phyloP scores from a whole-genome alignment of 2,888 invertebrate genomes.

The Notodonta ziczac region DNA sequence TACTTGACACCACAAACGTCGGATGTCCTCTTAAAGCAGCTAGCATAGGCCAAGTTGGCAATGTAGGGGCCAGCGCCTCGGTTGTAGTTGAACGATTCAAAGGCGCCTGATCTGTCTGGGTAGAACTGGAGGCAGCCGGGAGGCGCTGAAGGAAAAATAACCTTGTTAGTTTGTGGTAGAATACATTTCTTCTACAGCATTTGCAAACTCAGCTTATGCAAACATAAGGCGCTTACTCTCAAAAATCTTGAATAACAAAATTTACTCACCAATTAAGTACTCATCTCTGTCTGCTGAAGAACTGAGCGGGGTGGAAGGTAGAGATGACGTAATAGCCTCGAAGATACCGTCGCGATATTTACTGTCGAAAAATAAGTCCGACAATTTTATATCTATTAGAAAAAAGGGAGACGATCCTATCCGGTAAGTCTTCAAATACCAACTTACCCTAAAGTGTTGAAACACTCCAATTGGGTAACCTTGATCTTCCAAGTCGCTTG shows the following conservation, averaged over 20 bases:
- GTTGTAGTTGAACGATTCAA: conserved; percentile 87
- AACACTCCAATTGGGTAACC: conserved; percentile 86
- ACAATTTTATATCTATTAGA: no score
- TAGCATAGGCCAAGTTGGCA: conserved; percentile 84
- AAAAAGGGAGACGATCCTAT: no score
- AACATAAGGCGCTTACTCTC: no score
- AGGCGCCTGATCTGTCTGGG: conserved; percentile 81
- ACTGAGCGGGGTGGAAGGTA: conserved; percentile 65
- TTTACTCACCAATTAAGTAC: conserved; percentile 69
- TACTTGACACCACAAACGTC: conserved; percentile 81
- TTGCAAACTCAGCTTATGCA: no score
- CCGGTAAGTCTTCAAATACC: not conserved
- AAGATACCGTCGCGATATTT: conserved; percentile 77
- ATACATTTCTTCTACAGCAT: no score
- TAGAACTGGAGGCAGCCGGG: conserved; percentile 88
- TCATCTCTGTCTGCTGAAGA: conserved; percentile 75
- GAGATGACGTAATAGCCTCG: conserved; percentile 68
- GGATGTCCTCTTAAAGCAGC: conserved; percentile 85
- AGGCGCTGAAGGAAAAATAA: conserved; percentile 75
- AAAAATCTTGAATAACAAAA: not conserved
- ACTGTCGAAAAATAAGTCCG: conserved; percentile 39
- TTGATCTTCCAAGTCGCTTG: conserved; percentile 85
- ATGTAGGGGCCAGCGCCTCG: conserved; percentile 82
- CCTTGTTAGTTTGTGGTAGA: not conserved
- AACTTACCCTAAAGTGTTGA: conserved; percentile 75